A percentile compares a stretch with the other conserved stretches of the same genome.
These are phyloP conservation scores for Stenodema calcarata DNA, from an alignment of 2,888 invertebrate species.

Conservation along the genomic window DNA sequence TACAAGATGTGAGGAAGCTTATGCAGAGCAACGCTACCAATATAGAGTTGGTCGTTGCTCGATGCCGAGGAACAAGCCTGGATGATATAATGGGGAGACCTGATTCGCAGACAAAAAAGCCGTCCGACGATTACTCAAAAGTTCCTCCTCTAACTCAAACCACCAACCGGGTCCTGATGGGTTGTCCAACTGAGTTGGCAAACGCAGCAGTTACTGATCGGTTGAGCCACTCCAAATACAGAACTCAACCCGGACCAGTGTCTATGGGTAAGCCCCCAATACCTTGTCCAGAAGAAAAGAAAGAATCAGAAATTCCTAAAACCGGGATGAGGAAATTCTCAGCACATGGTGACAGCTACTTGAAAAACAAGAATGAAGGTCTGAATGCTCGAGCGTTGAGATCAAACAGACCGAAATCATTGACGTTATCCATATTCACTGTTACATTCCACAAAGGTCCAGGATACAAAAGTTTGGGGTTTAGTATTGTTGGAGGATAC, in stretches of 20 bases:
- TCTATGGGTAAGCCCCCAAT: conserved; percentile 53
- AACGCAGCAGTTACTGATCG: background rate
- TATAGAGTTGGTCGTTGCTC: conserved; percentile 63
- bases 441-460: conserved; percentile 81
- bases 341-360: conserved; percentile 58
- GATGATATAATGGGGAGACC: background rate
- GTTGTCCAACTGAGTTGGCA: conserved; percentile 24
- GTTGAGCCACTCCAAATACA: background rate
- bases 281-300: conserved; percentile 49
- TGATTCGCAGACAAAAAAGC: background rate
- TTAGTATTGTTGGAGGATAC: conserved; percentile 88
- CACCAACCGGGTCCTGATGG: conserved; percentile 29
- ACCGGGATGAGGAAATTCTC: conserved; percentile 65
- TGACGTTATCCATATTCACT: conserved; percentile 61
- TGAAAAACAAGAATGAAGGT: conserved; percentile 53
- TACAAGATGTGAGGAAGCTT: conserved; percentile 67
- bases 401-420: conserved; percentile 59
- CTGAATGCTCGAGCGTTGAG: conserved; percentile 27
- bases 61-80: conserved; percentile 10
- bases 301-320: conserved; percentile 53
- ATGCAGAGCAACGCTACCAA: conserved; percentile 62
- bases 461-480: conserved; percentile 84
- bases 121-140: conserved; percentile 9
- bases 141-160: conserved; percentile 45
- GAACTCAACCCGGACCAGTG: background rate